Conservation (phyloP, 2,888 invertebrate genomes). For the Eupithecia subfuscata region DNA sequence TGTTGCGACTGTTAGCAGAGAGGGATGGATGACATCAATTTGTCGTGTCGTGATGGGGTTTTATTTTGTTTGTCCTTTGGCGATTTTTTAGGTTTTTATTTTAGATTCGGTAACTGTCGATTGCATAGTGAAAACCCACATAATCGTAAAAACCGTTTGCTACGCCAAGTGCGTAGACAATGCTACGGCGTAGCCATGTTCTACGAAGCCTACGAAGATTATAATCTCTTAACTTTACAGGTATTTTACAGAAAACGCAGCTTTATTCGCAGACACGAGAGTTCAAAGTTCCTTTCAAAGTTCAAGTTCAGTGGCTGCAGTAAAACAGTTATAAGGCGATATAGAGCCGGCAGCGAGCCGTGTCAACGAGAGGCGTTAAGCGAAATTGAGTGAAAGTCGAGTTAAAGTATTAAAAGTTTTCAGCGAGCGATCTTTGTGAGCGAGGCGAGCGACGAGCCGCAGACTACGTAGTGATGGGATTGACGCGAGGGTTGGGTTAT, state of each 20-base stretch:
- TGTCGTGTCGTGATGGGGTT: constrained; percentile 84
- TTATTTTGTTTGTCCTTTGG: constrained; percentile 80
- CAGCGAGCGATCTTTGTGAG: constrained; percentile 77
- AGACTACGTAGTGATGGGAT: constrained; percentile 47
- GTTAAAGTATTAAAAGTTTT: constrained; percentile 84
- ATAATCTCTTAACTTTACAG: constrained; percentile 1
- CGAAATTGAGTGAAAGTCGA: constrained; percentile 82
- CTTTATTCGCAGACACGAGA: neutral
- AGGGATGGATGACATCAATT: constrained; percentile 83
- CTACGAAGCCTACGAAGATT: neutral
- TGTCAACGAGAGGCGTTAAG: constrained; percentile 78
- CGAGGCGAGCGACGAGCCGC: constrained; percentile 56
- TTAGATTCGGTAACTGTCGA: constrained; percentile 21
- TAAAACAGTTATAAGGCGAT: constrained; percentile 72
- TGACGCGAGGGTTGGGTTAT: constrained; percentile 33
- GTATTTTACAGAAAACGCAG: neutral
- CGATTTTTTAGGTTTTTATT: constrained; percentile 60
- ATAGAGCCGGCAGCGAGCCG: constrained; percentile 64
- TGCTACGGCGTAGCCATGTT: constrained; percentile 4
- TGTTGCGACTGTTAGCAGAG: constrained; percentile 83
- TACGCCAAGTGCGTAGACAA: constrained; percentile 11
- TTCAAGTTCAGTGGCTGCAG: constrained; percentile 50
- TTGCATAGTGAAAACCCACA: neutral
- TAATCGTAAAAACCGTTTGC: neutral
- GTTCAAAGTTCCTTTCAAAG: constrained; percentile 27